Percentiles rank a stretch among this genome's conserved stretches.
These are phyloP conservation scores for Pogonophryne albipinna DNA, from an alignment of 2,797 vertebrate genomes.

Conservation along the genomic window DNA sequence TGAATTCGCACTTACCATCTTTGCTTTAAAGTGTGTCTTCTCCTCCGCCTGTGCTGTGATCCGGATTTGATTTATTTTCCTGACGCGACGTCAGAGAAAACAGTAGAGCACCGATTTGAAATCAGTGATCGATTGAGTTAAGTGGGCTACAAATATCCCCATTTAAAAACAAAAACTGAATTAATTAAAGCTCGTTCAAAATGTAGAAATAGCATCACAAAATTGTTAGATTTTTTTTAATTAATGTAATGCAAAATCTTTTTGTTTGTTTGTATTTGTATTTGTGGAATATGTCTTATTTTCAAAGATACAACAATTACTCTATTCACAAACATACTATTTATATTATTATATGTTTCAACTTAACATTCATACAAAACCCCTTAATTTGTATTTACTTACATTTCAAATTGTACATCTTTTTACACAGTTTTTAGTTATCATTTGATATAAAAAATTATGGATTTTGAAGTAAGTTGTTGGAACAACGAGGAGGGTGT, in stretches of 20 bases:
- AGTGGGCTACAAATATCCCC: neutral
- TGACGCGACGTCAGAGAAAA: constrained; percentile 45
- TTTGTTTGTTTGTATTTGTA: no score
- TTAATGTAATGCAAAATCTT: no score
- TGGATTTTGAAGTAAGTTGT: no score
- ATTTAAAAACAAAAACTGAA: no score
- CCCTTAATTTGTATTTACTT: neutral
- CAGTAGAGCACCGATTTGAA: constrained; percentile 62
- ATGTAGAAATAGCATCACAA: no score
- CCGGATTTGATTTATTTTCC: constrained; percentile 69
- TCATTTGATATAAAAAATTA: neutral
- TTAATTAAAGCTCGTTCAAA: no score
- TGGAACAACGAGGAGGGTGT: neutral
- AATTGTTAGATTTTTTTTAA: no score
- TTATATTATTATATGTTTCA: no score
- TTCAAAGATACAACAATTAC: no score
- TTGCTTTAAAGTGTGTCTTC: constrained; percentile 39
- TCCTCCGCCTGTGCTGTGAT: constrained; percentile 39
- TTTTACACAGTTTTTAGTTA: neutral
- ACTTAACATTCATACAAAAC: no score
- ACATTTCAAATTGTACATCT: fast-evolving
- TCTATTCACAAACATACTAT: no score
- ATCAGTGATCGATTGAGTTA: constrained; percentile 10
- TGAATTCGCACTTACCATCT: constrained; percentile 79
- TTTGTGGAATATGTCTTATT: no score